These are phyloP conservation scores for Chrysodeixis includens DNA, from an alignment of 2,888 invertebrate genomes.

Conservation along the genomic window DNA sequence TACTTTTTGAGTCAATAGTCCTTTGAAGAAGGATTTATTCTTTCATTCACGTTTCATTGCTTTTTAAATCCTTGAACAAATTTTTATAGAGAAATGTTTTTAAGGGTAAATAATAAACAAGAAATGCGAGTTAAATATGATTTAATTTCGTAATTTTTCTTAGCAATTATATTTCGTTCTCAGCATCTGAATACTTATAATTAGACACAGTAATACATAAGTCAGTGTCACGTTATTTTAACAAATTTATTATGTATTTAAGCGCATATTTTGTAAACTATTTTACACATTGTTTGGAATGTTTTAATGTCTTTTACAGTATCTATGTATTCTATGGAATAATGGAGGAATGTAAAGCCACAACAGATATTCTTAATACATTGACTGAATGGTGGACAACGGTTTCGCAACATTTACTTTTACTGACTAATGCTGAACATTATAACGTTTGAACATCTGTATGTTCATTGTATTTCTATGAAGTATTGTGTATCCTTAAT, in stretches of 20 bases:
- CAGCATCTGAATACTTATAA: slow-evolving; percentile 87
- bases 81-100: too few species aligned
- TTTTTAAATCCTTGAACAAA: not conserved
- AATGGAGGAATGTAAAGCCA: slow-evolving; percentile 75
- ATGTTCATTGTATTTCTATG: slow-evolving; percentile 19
- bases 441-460: slow-evolving; percentile 29
- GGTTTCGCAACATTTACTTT: slow-evolving; percentile 31
- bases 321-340: slow-evolving; percentile 65
- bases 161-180: slow-evolving; percentile 88
- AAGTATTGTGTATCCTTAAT: slow-evolving; percentile 15
- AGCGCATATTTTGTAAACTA: slow-evolving; percentile 83
- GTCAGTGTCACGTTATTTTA: slow-evolving; percentile 75
- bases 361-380: slow-evolving; percentile 61
- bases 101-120: slow-evolving; percentile 60
- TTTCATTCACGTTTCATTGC: not conserved
- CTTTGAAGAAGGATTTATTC: slow-evolving; percentile 17
- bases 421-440: slow-evolving; percentile 43
- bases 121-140: slow-evolving; percentile 87
- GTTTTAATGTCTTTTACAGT: slow-evolving; percentile 73
- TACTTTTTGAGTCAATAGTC: slow-evolving; percentile 67
- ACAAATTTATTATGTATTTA: slow-evolving; percentile 80
- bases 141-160: slow-evolving; percentile 89
- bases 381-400: slow-evolving; percentile 63
- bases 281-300: slow-evolving; percentile 81
- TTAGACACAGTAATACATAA: slow-evolving; percentile 83